phyloP scores from a whole-genome alignment of 1,140 invertebrate species.

The Drosophila trapezifrons region DNA sequence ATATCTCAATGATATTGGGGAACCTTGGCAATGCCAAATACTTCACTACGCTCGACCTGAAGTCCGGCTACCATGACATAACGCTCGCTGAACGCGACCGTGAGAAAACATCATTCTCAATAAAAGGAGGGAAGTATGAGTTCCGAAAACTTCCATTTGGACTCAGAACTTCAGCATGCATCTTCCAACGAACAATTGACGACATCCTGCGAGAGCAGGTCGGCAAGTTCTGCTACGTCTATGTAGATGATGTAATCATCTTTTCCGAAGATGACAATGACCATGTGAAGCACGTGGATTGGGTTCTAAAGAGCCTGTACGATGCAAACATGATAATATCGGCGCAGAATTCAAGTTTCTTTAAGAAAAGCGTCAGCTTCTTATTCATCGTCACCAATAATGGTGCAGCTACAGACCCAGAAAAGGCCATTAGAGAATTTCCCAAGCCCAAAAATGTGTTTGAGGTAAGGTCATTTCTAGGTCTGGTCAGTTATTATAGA shows the following conservation, averaged over 20 bases:
- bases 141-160: constrained; percentile 22
- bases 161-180: constrained; percentile 21
- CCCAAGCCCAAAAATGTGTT: neutral
- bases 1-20: too few species aligned
- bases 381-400: constrained; percentile 22
- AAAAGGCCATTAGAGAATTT: constrained; percentile 4
- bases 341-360: constrained; percentile 81
- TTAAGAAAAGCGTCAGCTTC: constrained; percentile 16
- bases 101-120: too few species aligned
- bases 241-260: constrained; percentile 19
- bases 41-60: too few species aligned
- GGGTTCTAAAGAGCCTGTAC: constrained; percentile 70
- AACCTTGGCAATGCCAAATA: too few species aligned
- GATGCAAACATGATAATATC: constrained; percentile 62
- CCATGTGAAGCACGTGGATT: constrained; percentile 20
- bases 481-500: too few species aligned
- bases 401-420: too few species aligned
- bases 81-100: too few species aligned
- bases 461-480: neutral
- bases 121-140: constrained; percentile 24
- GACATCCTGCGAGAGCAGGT: neutral
- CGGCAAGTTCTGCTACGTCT: constrained; percentile 26
- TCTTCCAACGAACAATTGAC: constrained; percentile 28
- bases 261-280: constrained; percentile 22
- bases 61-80: too few species aligned